Conservation (phyloP, 2,888 invertebrate genomes). For the Thyatira batis region DNA sequence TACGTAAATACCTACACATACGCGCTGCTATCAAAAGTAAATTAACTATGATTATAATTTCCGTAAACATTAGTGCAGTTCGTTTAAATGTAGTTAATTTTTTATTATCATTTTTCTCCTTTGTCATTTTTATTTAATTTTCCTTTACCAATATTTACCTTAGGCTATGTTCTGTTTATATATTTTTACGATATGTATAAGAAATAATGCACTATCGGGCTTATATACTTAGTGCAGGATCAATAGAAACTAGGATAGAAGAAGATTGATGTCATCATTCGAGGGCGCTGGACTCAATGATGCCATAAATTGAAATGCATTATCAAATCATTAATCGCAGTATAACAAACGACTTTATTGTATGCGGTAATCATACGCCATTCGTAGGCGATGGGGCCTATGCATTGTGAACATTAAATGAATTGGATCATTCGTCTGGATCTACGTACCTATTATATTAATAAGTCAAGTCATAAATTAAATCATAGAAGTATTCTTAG, state of each 20-base stretch:
- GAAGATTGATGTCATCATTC: conserved; percentile 49
- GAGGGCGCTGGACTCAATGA: conserved; percentile 61
- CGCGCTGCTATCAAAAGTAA: neutral
- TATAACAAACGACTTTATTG: conserved; percentile 65
- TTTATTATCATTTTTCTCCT: too few relatives aligned
- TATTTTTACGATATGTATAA: neutral
- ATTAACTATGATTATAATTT: neutral
- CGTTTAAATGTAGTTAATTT: neutral
- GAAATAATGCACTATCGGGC: neutral
- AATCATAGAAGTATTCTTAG: conserved; percentile 14
- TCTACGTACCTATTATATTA: conserved; percentile 26
- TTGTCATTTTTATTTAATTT: neutral
- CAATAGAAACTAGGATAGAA: conserved; percentile 62
- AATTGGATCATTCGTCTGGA: conserved; percentile 43
- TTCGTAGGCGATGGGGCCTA: conserved; percentile 49
- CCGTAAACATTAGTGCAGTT: conserved; percentile 1
- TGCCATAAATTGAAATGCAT: conserved; percentile 72
- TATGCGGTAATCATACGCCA: conserved; percentile 43
- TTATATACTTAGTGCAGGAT: conserved; percentile 20
- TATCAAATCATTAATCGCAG: conserved; percentile 68
- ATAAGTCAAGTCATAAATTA: too few relatives aligned
- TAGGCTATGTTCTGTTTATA: neutral
- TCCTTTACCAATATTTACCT: neutral
- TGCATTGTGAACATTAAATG: conserved; percentile 44
- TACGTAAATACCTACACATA: conserved; percentile 10